These are phyloP conservation scores for Pemphredon lugubris DNA, from an alignment of 2,888 invertebrate species.

Conservation along the genomic window DNA sequence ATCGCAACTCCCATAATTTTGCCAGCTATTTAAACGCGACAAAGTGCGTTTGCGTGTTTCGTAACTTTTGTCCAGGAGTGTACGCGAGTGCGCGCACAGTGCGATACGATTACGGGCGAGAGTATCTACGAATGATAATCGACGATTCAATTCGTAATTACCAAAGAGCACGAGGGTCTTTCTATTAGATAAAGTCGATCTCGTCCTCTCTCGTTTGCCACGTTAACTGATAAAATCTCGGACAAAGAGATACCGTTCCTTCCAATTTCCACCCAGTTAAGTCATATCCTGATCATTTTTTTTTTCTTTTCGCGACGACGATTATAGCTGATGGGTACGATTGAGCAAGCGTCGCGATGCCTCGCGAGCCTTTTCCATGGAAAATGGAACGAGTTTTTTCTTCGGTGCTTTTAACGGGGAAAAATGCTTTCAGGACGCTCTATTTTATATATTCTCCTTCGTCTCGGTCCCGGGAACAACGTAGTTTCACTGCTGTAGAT, in stretches of 20 bases:
- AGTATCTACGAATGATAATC: neutral
- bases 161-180: neutral
- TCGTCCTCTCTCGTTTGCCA: neutral
- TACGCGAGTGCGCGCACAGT: too few species aligned
- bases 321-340: slow-evolving; percentile 60
- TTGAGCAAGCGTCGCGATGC: slow-evolving; percentile 54
- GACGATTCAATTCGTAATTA: neutral
- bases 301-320: slow-evolving; percentile 34
- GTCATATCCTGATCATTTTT: slow-evolving; percentile 42
- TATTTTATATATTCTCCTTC: slow-evolving; percentile 57
- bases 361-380: slow-evolving; percentile 52
- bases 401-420: slow-evolving; percentile 63
- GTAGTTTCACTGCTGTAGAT: slow-evolving; percentile 32
- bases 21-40: too few species aligned
- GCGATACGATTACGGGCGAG: neutral
- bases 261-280: slow-evolving; percentile 53
- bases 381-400: slow-evolving; percentile 63
- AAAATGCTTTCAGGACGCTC: slow-evolving; percentile 61
- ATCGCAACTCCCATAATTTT: too few species aligned
- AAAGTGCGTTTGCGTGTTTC: too few species aligned
- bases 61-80: too few species aligned
- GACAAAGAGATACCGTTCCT: slow-evolving; percentile 46
- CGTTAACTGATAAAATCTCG: slow-evolving; percentile 22
- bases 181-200: neutral
- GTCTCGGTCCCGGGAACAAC: slow-evolving; percentile 36